Base-by-base conservation (phyloP, 1,140 invertebrate genomes). In the Caenorhabditis latens region DNA sequence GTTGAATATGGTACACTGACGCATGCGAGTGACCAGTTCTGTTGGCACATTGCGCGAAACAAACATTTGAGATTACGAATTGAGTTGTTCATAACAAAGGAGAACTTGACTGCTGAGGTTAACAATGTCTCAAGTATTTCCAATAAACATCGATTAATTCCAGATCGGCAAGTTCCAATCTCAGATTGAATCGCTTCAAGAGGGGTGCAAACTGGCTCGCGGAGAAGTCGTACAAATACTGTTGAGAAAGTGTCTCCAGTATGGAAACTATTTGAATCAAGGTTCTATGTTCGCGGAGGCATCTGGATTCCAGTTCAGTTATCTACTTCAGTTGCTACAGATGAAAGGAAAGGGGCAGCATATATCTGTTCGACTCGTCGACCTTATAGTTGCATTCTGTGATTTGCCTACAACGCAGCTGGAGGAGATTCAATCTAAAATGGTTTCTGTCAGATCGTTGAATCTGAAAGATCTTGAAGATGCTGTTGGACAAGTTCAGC, bases 341-440 rank as follows among this genome's bases (percentile, higher is more conserved):
- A 79, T 79, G 71, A 79, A 79, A 14, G 71, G 71, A 21, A 79
- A 50, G 53, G 71, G 71, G 53, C 46, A 79, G n/a, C 71, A 79
- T 14, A 13, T n/a, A 21, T 79, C 71, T 32, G 71, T 79, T 8
- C 46, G 46, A 9, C 46, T 79, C 8, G 71, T 79, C 4, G 71
- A 79, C n/a, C 71, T 79, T 3, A 79, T 79, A 9, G 71, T 79
- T 5, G 43, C 71, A 24, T 79, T 50, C n/a, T 79, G 71, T 50
- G 71, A 79, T 24, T 53, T 79, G 21, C n/a, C 46, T 24, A 79
- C 71, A 48, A 13, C 46, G 8, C 32, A 50, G 11, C 13, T 79
- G 50, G 71, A 79, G 9, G 71, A 79, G 53, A n/a, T 79, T 53
- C 71, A 79, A 24, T 50, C 71, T 2, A 48, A 50, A 24, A 79